Percentiles rank a stretch among this genome's conserved stretches.
phyloP scores from a whole-genome alignment of 2,113 vertebrate species.

The Piaya cayana region DNA sequence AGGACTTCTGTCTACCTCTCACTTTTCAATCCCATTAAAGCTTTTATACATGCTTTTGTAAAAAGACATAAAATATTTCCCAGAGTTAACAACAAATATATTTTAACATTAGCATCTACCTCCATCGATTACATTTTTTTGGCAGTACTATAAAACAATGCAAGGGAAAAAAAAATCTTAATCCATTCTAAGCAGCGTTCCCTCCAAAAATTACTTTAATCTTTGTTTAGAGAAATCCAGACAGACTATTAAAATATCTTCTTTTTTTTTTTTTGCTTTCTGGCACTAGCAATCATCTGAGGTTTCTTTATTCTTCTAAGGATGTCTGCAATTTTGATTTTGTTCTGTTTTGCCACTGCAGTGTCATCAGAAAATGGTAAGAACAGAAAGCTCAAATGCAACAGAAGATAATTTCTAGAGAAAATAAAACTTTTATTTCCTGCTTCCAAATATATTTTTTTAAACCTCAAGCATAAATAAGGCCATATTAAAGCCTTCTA shows the following conservation, averaged over 20 bases:
- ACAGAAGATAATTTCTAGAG: not conserved
- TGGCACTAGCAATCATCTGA: slow-evolving; percentile 7
- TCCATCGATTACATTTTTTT: slow-evolving; percentile 32
- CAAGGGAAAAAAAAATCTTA: not conserved
- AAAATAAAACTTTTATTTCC: not conserved
- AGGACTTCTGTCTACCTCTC: not conserved
- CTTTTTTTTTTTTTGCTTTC: not conserved
- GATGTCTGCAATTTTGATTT: slow-evolving; percentile 42
- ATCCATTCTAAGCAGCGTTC: not conserved
- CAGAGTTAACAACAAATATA: slow-evolving; percentile 16
- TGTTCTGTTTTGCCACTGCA: not conserved
- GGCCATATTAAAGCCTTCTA: not conserved
- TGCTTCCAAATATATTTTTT: not conserved
- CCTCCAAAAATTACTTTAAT: slow-evolving; percentile 52
- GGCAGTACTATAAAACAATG: slow-evolving; percentile 48
- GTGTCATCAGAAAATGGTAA: not conserved
- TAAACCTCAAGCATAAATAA: not conserved
- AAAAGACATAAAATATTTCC: slow-evolving; percentile 24
- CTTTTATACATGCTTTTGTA: slow-evolving; percentile 14
- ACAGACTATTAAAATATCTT: not conserved
- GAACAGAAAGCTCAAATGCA: not conserved
- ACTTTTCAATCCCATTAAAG: not conserved
- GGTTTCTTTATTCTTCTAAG: slow-evolving; percentile 32
- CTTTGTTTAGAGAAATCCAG: slow-evolving; percentile 61
- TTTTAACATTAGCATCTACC: slow-evolving; percentile 36